Percentiles rank a stretch among this genome's conserved stretches.
Conservation (phyloP, 2,113 vertebrate genomes). For the Podiceps cristatus region DNA sequence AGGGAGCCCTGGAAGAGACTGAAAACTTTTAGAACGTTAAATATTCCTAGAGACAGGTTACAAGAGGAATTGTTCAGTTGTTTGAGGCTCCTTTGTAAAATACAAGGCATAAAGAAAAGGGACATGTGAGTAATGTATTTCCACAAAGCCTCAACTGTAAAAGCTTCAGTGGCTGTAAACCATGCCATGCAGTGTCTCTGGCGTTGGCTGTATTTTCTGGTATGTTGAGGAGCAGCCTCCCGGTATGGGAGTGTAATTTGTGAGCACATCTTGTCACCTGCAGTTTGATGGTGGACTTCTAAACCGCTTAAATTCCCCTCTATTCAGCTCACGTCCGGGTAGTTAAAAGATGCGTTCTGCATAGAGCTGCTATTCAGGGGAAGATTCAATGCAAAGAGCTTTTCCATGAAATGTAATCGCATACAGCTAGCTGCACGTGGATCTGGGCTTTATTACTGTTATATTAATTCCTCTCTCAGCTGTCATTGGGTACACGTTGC, state of each 20-base stretch:
- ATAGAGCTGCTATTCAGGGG: rapidly evolving
- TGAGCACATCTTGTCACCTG: background rate
- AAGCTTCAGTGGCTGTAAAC: background rate
- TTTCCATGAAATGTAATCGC: rapidly evolving
- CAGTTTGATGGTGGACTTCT: background rate
- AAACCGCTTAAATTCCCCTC: background rate
- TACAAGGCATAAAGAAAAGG: background rate
- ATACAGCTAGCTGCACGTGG: rapidly evolving
- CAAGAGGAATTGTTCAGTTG: background rate
- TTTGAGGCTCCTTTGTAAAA: background rate
- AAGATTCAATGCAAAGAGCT: background rate
- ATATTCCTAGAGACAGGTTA: background rate
- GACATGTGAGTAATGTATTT: background rate
- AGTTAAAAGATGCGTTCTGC: background rate
- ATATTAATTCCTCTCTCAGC: background rate
- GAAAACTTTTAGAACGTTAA: rapidly evolving
- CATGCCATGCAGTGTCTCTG: rapidly evolving
- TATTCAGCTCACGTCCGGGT: background rate
- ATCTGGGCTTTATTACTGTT: too few relatives aligned
- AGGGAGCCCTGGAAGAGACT: background rate
- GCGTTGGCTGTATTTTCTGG: background rate
- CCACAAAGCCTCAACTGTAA: background rate
- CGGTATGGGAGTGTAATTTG: background rate
- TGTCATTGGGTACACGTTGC: background rate
- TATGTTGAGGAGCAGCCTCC: background rate